A percentile compares a stretch with the other conserved stretches of the same genome.
Conservation (phyloP, 2,888 invertebrate species). For the Ochropleura leucogaster region DNA sequence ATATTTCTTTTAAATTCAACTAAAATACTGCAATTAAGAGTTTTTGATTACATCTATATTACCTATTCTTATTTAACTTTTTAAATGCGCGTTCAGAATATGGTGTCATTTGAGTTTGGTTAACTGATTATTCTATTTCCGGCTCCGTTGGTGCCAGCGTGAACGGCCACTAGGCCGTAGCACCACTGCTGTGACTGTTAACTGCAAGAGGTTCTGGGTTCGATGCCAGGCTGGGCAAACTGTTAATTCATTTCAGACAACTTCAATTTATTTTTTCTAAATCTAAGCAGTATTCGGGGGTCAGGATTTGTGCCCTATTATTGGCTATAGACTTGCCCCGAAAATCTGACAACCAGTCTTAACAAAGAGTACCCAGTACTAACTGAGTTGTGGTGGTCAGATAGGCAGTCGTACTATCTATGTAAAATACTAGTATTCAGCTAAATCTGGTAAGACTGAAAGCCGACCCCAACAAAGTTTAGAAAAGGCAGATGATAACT, state of each 20-base stretch:
- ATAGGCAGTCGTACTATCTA: too few species aligned
- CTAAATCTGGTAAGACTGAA: too few species aligned
- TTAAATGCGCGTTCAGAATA: constrained; percentile 30
- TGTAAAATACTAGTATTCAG: too few species aligned
- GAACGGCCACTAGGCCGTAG: neutral
- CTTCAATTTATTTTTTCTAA: too few species aligned
- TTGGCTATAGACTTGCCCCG: neutral
- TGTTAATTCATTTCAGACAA: too few species aligned
- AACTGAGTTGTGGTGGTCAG: too few species aligned
- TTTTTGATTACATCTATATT: constrained; percentile 54
- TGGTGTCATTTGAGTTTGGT: constrained; percentile 23
- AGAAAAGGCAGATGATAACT: too few species aligned
- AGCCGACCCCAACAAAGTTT: too few species aligned
- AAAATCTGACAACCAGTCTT: too few species aligned
- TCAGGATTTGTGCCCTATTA: neutral
- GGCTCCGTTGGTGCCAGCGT: neutral
- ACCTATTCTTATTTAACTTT: constrained; percentile 50
- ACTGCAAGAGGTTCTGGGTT: neutral
- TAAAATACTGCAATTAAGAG: constrained; percentile 59
- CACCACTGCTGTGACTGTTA: neutral
- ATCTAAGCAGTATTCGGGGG: too few species aligned
- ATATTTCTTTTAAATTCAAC: constrained; percentile 49
- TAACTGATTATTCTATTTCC: constrained; percentile 12
- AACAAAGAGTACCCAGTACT: too few species aligned
- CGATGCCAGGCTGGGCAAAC: neutral